Evolutionary conservation across 2,113 vertebrate species (phyloP), one percentile per base, ranked within the genome.

Genomic region (Cyphomyrus discorhynchus): DNA sequence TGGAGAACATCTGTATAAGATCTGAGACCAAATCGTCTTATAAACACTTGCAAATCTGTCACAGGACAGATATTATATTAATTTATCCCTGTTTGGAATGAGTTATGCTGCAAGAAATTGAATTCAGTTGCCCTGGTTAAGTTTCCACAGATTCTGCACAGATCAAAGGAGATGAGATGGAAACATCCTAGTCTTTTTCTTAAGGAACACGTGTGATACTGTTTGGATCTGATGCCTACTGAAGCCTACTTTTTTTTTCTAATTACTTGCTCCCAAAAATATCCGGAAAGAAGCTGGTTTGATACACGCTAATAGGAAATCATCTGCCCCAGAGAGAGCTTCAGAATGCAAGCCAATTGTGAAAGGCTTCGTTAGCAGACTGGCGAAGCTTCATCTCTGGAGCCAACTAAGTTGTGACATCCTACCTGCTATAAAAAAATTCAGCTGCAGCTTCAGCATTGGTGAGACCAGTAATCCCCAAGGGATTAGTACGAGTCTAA

Each of bases 81-180:
- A 49, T 52, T 87, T 90, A 35, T 88, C 50, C 89, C 56, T 88
- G 90, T 89, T 31, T 91, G 85, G 42, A 77, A 31, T 83, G 62
- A 27, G 89, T 90, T 53, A 88, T 27, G 86, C 82, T 47, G 85
- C 86, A 46, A 46, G 88, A 89, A 74, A 52, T 27, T 27, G n/a
- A 27, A 66, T 84, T 84, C 3, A n/a, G 17, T 47, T 84, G 24
- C 21, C 17, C 24, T 84, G 19, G 82, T 10, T 27, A 49, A 11
- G 82, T 19, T 10, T 45, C 45, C 82, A 9, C 21, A 47, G 35
- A 46, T 45, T 84, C 45, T 47, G 13, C 82, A 84, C 10, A 84
- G 82, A 84, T 10, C 82, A 84, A 47, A 84, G 45, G 39, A 3
- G 82, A 46, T 8, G 39, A 84, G 82, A 49, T 21, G 45, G 19